These are phyloP conservation scores for Scaptomyza montana DNA, from an alignment of 1,140 invertebrate species.

Conservation along the genomic window DNA sequence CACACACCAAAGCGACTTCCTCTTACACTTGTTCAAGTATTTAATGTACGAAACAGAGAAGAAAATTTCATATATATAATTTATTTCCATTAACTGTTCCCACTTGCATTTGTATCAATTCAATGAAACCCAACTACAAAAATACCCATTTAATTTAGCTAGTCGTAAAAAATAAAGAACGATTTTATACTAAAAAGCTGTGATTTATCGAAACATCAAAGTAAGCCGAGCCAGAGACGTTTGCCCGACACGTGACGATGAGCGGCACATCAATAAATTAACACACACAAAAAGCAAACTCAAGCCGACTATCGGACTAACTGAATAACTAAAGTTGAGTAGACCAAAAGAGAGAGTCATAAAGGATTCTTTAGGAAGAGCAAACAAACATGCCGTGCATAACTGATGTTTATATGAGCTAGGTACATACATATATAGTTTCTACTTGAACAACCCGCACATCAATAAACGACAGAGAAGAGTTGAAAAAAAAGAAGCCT, in stretches of 20 bases:
- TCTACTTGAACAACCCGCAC: slow-evolving; percentile 8
- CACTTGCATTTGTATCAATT: too few species aligned
- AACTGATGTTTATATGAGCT: slow-evolving; percentile 52
- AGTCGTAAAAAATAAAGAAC: slow-evolving; percentile 10
- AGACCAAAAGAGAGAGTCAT: slow-evolving; percentile 28
- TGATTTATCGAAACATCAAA: slow-evolving; percentile 49
- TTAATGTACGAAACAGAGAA: too few species aligned
- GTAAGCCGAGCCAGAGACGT: slow-evolving; percentile 18
- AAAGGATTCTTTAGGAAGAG: slow-evolving; percentile 53
- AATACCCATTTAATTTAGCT: slow-evolving; percentile 30
- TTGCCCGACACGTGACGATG: slow-evolving; percentile 51
- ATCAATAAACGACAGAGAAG: not conserved
- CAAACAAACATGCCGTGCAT: slow-evolving; percentile 70
- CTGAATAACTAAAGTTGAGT: not conserved
- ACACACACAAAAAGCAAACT: slow-evolving; percentile 28
- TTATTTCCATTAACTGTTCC: too few species aligned
- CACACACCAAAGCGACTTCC: slow-evolving; percentile 41
- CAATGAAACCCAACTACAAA: too few species aligned
- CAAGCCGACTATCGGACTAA: not conserved
- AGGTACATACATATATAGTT: not conserved
- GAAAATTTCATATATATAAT: too few species aligned
- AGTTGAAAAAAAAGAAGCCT: slow-evolving; percentile 9
- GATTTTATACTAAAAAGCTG: slow-evolving; percentile 21
- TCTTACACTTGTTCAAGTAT: slow-evolving; percentile 43
- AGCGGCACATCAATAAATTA: slow-evolving; percentile 66